A percentile compares a stretch with the other conserved stretches of the same genome.
phyloP scores from a whole-genome alignment of 2,888 invertebrate species.

The Bembecia ichneumoniformis region DNA sequence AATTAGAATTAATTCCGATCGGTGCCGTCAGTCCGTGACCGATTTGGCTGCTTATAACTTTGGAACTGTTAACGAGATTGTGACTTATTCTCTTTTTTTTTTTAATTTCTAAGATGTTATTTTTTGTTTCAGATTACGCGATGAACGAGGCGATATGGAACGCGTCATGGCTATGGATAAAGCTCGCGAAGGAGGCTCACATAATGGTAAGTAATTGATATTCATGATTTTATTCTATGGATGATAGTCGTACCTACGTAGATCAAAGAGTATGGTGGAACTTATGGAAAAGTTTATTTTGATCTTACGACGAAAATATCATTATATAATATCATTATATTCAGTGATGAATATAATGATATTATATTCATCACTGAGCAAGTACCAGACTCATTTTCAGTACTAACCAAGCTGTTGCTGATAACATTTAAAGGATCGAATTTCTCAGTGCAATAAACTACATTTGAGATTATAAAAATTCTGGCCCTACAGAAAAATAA shows the following conservation, averaged over 20 bases:
- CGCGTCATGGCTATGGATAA: conserved; percentile 86
- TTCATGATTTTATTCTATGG: conserved; percentile 4
- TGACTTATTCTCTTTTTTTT: conserved; percentile 20
- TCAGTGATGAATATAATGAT: too few species aligned
- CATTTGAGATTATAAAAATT: too few species aligned
- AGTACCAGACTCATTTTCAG: too few species aligned
- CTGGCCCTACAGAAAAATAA: too few species aligned
- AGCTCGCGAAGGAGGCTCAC: conserved; percentile 85
- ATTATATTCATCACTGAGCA: too few species aligned
- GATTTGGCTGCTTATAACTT: conserved; percentile 32
- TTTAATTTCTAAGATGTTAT: conserved; percentile 1
- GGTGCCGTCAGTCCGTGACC: conserved; percentile 40
- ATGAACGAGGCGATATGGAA: conserved; percentile 89
- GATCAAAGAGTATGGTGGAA: too few species aligned
- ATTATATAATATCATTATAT: too few species aligned
- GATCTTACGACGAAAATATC: too few species aligned
- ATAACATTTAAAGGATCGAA: too few species aligned
- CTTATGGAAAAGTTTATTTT: too few species aligned
- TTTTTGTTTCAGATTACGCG: conserved; percentile 84
- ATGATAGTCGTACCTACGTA: neutral
- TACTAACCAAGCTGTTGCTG: too few species aligned
- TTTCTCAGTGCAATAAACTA: too few species aligned
- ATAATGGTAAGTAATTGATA: conserved; percentile 79
- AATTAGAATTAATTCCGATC: conserved; percentile 41
- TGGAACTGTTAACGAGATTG: conserved; percentile 49